A percentile compares a stretch with the other conserved stretches of the same genome.
phyloP scores from a whole-genome alignment of 1,140 invertebrate genomes.

The Ericerus pela region DNA sequence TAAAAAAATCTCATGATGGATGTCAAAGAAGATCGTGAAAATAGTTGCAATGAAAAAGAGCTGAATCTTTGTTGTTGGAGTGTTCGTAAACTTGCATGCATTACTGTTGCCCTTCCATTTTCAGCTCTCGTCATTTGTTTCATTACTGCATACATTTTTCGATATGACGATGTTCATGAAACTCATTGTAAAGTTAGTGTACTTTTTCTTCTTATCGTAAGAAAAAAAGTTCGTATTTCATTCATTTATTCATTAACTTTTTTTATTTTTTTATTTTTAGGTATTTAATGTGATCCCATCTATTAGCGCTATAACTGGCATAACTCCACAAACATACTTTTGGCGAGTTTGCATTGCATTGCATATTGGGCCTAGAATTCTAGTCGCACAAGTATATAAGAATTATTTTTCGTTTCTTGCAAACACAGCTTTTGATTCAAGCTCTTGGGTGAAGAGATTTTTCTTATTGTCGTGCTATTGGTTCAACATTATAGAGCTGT shows the following conservation, averaged over 20 bases:
- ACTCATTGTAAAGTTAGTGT: conserved; percentile 70
- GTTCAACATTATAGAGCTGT: conserved; percentile 69
- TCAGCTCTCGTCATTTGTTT: conserved; percentile 69
- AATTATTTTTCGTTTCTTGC: conserved; percentile 52
- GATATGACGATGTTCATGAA: conserved; percentile 80
- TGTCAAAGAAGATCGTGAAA: too few relatives aligned
- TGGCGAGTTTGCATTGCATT: conserved; percentile 82
- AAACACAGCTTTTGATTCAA: not conserved
- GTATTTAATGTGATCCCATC: conserved; percentile 83
- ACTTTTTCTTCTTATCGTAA: too few relatives aligned
- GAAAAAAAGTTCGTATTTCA: too few relatives aligned
- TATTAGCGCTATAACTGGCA: conserved; percentile 77
- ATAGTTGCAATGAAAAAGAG: too few relatives aligned
- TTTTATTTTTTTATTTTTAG: too few relatives aligned
- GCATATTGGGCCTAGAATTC: conserved; percentile 70
- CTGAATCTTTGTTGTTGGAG: too few relatives aligned
- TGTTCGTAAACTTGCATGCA: conserved; percentile 55
- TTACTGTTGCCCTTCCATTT: conserved; percentile 64
- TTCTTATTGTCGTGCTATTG: conserved; percentile 64
- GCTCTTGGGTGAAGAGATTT: conserved; percentile 7
- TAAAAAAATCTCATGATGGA: too few relatives aligned
- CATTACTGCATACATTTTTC: conserved; percentile 70
- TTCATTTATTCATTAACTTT: too few relatives aligned
- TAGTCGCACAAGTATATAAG: conserved; percentile 68
- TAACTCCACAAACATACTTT: conserved; percentile 78